A percentile compares a stretch with the other conserved stretches of the same genome.
phyloP scores from a whole-genome alignment of 2,113 vertebrate species.

The Catharus minimus region DNA sequence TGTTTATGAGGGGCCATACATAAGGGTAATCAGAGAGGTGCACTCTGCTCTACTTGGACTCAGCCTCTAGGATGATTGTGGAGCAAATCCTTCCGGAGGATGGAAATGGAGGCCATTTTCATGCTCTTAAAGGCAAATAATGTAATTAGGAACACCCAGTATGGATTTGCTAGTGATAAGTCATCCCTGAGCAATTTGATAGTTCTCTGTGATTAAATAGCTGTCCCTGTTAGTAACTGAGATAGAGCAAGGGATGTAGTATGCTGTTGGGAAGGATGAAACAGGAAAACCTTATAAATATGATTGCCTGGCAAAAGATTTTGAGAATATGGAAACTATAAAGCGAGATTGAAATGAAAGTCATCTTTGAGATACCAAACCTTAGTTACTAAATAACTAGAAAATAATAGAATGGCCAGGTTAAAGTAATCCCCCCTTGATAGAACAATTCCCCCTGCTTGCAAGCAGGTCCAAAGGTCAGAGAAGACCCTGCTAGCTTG shows the following conservation, averaged over 20 bases:
- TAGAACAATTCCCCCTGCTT: too few species aligned
- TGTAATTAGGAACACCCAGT: background rate
- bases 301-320: too few species aligned
- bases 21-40: background rate
- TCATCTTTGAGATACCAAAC: too few species aligned
- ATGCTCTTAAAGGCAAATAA: background rate
- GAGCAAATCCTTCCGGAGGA: background rate
- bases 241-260: background rate
- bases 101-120: background rate
- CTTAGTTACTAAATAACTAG: too few species aligned
- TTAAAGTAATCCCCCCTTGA: too few species aligned
- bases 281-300: too few species aligned
- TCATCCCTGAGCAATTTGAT: background rate
- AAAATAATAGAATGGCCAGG: too few species aligned
- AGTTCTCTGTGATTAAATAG: background rate
- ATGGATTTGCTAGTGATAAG: background rate
- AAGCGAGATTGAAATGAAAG: too few species aligned
- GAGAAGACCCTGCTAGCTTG: too few species aligned
- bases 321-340: too few species aligned
- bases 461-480: too few species aligned
- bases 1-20: background rate
- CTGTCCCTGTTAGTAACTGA: background rate
- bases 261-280: background rate
- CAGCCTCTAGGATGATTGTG: background rate
- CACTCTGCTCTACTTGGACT: background rate